Conservation (phyloP, 2,888 invertebrate species). For the Corythucha ciliata region DNA sequence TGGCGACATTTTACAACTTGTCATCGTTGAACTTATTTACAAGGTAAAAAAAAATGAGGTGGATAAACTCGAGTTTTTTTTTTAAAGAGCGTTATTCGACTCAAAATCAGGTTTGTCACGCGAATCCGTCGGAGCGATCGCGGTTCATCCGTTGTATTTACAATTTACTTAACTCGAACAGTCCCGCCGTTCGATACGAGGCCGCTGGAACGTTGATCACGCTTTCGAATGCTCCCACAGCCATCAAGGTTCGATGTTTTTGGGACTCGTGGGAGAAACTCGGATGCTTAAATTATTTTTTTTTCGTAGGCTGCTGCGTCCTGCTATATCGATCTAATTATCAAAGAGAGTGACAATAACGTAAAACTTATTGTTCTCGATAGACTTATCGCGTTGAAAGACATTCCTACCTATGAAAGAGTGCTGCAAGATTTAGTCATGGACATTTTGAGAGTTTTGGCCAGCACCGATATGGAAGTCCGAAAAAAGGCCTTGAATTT, state of each 20-base stretch:
- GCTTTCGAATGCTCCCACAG: slow-evolving; percentile 93
- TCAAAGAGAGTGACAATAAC: slow-evolving; percentile 99
- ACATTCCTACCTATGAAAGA: slow-evolving; percentile 71
- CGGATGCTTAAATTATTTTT: background rate
- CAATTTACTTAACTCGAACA: slow-evolving; percentile 87
- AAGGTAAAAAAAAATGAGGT: too few species aligned
- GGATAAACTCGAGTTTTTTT: too few species aligned
- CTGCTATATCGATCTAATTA: slow-evolving; percentile 95
- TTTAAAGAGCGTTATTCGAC: too few species aligned
- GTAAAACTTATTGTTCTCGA: slow-evolving; percentile 97
- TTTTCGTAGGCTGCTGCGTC: slow-evolving; percentile 70
- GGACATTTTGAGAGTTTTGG: slow-evolving; percentile 91
- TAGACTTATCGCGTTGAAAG: slow-evolving; percentile 77
- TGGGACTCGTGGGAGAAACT: background rate
- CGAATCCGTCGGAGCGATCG: slow-evolving; percentile 89
- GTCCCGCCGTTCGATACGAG: slow-evolving; percentile 96
- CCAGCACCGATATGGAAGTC: slow-evolving; percentile 90
- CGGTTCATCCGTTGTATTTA: slow-evolving; percentile 98
- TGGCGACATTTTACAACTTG: slow-evolving; percentile 94
- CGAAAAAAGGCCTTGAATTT: slow-evolving; percentile 73
- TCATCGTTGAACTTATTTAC: slow-evolving; percentile 97
- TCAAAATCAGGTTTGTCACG: slow-evolving; percentile 89
- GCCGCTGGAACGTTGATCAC: slow-evolving; percentile 97
- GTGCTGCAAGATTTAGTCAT: slow-evolving; percentile 85
- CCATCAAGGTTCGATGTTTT: slow-evolving; percentile 80